Percentiles rank a stretch among this genome's conserved stretches.
phyloP scores from a whole-genome alignment of 2,888 invertebrate species.

The Epistrophe eligans region DNA sequence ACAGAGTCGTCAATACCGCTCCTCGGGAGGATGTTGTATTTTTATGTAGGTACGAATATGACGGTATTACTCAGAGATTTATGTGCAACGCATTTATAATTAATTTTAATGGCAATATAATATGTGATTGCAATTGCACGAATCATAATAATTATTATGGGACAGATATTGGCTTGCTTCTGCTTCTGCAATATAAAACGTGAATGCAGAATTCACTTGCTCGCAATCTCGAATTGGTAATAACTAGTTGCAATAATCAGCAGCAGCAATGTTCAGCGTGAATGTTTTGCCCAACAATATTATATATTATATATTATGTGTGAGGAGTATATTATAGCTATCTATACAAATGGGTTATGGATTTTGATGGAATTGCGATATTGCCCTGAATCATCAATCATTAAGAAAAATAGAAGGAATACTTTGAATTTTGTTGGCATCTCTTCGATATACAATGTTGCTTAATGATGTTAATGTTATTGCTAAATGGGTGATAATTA shows the following conservation, averaged over 20 bases:
- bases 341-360: constrained; percentile 39
- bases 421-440: constrained; percentile 22
- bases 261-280: neutral
- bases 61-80: constrained; percentile 52
- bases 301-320: neutral
- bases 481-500: constrained; percentile 6
- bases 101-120: constrained; percentile 64
- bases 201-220: constrained; percentile 39
- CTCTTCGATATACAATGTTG: constrained; percentile 31
- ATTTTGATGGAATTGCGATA: constrained; percentile 30
- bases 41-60: no score
- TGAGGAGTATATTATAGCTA: neutral
- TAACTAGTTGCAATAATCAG: constrained; percentile 40
- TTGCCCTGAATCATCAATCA: constrained; percentile 26
- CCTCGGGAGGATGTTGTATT: constrained; percentile 40
- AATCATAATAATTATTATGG: constrained; percentile 73
- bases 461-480: neutral
- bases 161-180: constrained; percentile 70
- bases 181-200: constrained; percentile 7
- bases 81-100: constrained; percentile 73
- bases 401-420: constrained; percentile 21
- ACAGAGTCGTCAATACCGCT: constrained; percentile 33
- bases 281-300: constrained; percentile 15
- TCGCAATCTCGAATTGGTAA: constrained; percentile 49
- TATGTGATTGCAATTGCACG: constrained; percentile 54